These are phyloP conservation scores for Epiblema foenella DNA, from an alignment of 2,888 invertebrate genomes.

Conservation along the genomic window DNA sequence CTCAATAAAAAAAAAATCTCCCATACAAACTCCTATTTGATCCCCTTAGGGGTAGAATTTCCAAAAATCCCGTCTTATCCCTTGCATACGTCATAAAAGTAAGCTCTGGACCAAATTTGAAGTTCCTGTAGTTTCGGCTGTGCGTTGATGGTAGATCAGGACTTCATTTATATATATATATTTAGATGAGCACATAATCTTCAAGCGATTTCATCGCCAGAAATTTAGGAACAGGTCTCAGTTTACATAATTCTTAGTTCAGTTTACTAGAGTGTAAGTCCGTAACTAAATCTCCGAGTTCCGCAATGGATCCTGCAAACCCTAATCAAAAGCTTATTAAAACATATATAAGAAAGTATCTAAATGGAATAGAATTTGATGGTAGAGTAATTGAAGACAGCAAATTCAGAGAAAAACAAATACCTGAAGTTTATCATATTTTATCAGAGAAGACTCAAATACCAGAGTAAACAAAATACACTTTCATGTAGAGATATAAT, in stretches of 20 bases:
- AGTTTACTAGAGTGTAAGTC: slow-evolving; percentile 6
- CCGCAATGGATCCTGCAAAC: no score
- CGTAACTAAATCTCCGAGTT: slow-evolving; percentile 17
- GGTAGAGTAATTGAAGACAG: slow-evolving; percentile 20
- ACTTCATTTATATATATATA: no score
- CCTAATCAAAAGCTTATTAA: no score
- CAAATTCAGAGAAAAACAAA: slow-evolving; percentile 31
- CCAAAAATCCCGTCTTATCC: no score
- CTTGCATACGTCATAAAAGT: no score
- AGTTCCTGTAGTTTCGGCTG: no score
- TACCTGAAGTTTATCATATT: slow-evolving; percentile 11
- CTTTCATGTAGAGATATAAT: slow-evolving; percentile 8
- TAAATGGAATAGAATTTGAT: slow-evolving; percentile 15
- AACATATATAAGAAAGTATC: background rate
- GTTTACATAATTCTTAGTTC: slow-evolving; percentile 17
- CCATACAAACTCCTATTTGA: no score
- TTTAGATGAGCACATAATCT: background rate
- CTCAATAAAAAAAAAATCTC: no score
- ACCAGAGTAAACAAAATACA: slow-evolving; percentile 33
- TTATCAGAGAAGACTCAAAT: slow-evolving; percentile 33
- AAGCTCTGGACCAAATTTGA: no score
- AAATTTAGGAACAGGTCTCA: background rate
- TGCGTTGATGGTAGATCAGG: no score
- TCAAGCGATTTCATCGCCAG: slow-evolving; percentile 3
- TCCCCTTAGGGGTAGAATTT: no score